Evolutionary conservation across 2,113 vertebrate genomes (phyloP).

Genomic region (Chaenocephalus aceratus): DNA sequence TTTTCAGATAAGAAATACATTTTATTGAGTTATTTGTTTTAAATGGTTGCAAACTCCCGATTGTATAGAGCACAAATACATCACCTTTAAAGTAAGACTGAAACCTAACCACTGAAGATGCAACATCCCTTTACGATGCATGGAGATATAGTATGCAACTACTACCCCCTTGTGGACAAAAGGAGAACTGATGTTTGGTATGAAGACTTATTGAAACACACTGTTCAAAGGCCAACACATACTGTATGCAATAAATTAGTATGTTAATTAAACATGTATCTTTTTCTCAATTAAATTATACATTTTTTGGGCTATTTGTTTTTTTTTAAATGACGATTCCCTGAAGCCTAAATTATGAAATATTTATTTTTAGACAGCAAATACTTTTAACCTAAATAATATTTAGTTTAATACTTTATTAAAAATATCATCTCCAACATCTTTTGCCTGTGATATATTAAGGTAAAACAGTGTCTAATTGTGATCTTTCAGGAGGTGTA

Average conservation of each 20-base stretch:
- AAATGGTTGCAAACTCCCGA: background rate
- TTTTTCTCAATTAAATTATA: background rate
- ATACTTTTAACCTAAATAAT: background rate
- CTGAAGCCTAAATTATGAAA: background rate
- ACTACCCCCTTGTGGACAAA: constrained; percentile 75
- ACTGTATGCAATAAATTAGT: background rate
- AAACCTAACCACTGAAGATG: constrained; percentile 4
- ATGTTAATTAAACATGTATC: background rate
- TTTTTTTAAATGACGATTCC: no score
- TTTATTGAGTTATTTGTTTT: background rate
- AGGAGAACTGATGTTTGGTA: background rate
- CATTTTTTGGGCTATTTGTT: background rate
- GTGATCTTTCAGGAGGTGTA: background rate
- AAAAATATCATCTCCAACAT: no score
- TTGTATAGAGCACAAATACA: constrained; percentile 8
- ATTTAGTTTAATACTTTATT: background rate
- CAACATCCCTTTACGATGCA: constrained; percentile 13
- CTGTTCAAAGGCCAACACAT: background rate
- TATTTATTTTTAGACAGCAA: background rate
- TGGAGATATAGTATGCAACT: constrained; percentile 39
- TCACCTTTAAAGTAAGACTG: constrained; percentile 7
- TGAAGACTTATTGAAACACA: background rate
- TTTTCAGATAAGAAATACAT: background rate
- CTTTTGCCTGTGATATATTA: background rate
- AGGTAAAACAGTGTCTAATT: background rate